These are phyloP conservation scores for Bufo gargarizans DNA, from an alignment of 2,113 vertebrate species.

Conservation along the genomic window DNA sequence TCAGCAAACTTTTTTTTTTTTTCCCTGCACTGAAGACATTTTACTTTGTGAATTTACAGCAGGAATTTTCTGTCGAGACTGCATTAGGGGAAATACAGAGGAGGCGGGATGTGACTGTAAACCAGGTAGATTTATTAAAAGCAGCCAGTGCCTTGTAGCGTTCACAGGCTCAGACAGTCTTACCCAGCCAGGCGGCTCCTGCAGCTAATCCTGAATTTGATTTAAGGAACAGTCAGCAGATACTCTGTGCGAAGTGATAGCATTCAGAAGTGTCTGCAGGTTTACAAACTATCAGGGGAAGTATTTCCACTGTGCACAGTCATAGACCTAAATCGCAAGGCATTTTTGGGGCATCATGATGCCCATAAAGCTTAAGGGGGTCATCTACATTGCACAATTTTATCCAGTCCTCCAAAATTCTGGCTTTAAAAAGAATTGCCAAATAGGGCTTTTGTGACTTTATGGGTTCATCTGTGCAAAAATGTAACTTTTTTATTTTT, in stretches of 20 bases:
- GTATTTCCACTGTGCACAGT: background rate
- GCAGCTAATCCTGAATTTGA: background rate
- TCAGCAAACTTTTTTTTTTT: slow-evolving; percentile 20
- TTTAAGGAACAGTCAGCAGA: background rate
- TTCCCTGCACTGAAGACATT: background rate
- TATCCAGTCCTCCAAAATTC: too few relatives aligned
- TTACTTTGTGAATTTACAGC: slow-evolving; percentile 37
- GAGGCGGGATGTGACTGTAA: slow-evolving; percentile 27
- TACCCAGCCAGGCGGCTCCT: background rate
- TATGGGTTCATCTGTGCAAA: too few relatives aligned
- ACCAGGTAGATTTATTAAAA: slow-evolving; percentile 39
- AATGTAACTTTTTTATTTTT: too few relatives aligned
- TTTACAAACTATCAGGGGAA: background rate
- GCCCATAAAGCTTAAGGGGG: background rate
- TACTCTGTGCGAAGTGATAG: background rate
- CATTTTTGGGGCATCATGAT: background rate
- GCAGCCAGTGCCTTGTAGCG: background rate
- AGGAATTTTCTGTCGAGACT: slow-evolving; percentile 6
- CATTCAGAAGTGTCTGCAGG: background rate
- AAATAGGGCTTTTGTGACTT: too few relatives aligned
- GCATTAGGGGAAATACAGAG: slow-evolving; percentile 16
- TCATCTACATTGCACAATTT: background rate
- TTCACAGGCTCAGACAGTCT: background rate
- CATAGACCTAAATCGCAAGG: background rate
- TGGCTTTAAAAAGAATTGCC: too few relatives aligned